A percentile compares a stretch with the other conserved stretches of the same genome.
Evolutionary conservation across 1,140 invertebrate genomes (phyloP).

Genomic region (Chlorops oryzae): DNA sequence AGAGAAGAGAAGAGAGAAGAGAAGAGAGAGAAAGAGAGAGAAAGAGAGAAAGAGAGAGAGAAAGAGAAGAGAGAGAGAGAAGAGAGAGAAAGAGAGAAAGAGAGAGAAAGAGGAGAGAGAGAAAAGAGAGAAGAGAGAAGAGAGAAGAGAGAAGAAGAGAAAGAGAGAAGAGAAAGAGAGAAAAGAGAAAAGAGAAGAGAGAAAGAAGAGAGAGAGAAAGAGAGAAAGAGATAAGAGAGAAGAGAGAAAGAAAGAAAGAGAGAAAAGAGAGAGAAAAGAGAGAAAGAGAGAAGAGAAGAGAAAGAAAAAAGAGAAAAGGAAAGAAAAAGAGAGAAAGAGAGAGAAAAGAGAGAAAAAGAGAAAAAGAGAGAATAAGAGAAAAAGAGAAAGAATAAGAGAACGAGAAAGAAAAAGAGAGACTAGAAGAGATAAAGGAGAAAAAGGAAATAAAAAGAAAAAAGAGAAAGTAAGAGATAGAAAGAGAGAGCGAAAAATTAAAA

Average conservation of each 20-base stretch:
- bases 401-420: no score
- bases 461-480: no score
- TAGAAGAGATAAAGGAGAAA: no score
- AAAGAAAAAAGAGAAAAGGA: neutral
- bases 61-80: neutral
- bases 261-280: neutral
- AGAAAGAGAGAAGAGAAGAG: neutral
- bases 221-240: neutral
- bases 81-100: neutral
- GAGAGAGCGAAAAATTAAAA: no score
- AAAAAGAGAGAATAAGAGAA: neutral
- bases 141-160: neutral
- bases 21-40: neutral
- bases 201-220: neutral
- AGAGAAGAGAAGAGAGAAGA: neutral
- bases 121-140: neutral
- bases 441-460: no score
- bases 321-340: neutral
- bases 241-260: neutral
- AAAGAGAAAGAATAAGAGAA: no score
- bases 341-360: neutral
- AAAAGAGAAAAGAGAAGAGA: neutral
- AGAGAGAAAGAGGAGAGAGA: neutral
- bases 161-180: neutral
- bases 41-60: neutral